Evolutionary conservation across 1,140 invertebrate genomes (phyloP).

Genomic region (Mesaphorura yosii): DNA sequence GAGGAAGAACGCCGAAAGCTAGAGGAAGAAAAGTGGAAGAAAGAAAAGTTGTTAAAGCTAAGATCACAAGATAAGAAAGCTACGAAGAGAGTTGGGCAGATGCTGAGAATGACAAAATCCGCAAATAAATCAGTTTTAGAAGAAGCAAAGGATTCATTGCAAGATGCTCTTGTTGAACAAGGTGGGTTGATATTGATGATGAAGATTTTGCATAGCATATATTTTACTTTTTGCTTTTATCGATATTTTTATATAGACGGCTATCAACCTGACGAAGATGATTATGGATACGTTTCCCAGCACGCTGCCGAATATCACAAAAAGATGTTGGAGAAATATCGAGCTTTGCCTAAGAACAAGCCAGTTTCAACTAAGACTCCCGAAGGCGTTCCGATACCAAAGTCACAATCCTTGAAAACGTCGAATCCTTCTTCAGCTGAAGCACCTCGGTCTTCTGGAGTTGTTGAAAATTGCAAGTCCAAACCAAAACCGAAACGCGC

Average conservation of each 20-base stretch:
- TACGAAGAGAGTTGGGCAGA: conserved; percentile 46
- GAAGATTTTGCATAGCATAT: not conserved
- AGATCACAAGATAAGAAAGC: conserved; percentile 53
- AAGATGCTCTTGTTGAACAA: conserved; percentile 59
- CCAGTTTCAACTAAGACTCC: conserved; percentile 10
- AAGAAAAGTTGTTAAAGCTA: conserved; percentile 55
- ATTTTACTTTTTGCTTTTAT: not conserved
- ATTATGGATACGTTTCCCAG: conserved; percentile 76
- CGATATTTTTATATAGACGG: conserved; percentile 39
- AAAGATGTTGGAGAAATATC: conserved; percentile 72
- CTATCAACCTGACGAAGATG: conserved; percentile 74
- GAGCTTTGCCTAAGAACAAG: conserved; percentile 46
- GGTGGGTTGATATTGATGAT: conserved; percentile 32
- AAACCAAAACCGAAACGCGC: conserved; percentile 42
- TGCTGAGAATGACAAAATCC: conserved; percentile 68
- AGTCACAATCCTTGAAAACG: conserved; percentile 16
- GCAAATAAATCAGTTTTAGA: conserved; percentile 72
- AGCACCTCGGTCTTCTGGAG: conserved; percentile 22
- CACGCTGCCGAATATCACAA: conserved; percentile 65
- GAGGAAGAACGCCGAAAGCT: conserved; percentile 58
- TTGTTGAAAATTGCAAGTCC: conserved; percentile 40
- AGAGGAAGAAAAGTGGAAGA: conserved; percentile 51
- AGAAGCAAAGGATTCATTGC: conserved; percentile 63
- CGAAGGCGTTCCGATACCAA: conserved; percentile 21
- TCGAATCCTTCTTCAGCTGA: not conserved